phyloP scores from a whole-genome alignment of 2,888 invertebrate species.

The Tetrapedia diversipes region DNA sequence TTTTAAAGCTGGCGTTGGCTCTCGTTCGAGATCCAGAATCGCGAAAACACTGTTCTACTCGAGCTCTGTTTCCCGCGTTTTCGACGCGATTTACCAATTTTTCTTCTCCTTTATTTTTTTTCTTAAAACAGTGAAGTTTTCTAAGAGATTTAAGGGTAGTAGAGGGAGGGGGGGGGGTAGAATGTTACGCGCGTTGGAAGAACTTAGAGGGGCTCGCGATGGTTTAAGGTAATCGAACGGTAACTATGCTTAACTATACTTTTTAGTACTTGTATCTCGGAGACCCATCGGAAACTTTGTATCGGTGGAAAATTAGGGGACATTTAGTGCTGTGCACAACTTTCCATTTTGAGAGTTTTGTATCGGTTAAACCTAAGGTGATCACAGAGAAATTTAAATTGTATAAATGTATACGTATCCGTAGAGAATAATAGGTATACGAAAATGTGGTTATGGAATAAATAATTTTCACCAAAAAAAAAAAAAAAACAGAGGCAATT shows the following conservation, averaged over 20 bases:
- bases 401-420: constrained; percentile 26
- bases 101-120: too few species aligned
- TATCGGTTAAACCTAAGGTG: constrained; percentile 35
- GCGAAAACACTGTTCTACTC: background rate
- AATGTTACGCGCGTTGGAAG: background rate
- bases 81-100: too few species aligned
- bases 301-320: constrained; percentile 13
- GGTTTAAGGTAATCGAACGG: constrained; percentile 26
- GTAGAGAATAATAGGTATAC: constrained; percentile 6
- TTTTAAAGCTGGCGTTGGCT: constrained; percentile 29
- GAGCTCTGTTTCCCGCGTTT: too few species aligned
- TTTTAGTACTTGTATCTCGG: constrained; percentile 49
- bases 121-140: too few species aligned
- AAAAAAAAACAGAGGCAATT: too few species aligned
- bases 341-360: constrained; percentile 41
- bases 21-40: constrained; percentile 31
- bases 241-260: constrained; percentile 25
- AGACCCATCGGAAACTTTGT: background rate
- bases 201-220: background rate
- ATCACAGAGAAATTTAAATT: constrained; percentile 18
- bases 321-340: background rate
- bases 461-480: constrained; percentile 39
- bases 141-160: too few species aligned
- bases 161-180: too few species aligned
- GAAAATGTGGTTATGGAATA: constrained; percentile 37